Evolutionary conservation across 2,888 invertebrate genomes (phyloP), one percentile per base, ranked within the genome.

Genomic region (Drosophila setosimentum): DNA sequence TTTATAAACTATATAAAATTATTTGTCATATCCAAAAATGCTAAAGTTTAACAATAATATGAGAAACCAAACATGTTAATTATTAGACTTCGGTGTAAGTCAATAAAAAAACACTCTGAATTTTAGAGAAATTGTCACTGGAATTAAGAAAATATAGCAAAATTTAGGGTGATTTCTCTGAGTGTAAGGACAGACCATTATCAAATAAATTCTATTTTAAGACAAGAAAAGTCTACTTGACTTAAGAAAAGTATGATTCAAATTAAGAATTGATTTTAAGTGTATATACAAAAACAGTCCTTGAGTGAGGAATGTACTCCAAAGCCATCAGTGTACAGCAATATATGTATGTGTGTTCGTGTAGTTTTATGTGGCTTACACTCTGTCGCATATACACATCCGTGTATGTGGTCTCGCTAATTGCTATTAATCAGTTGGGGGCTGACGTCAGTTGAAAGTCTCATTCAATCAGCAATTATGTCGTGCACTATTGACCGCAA

Each of bases 401-500:
- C 27, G 10, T 64, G 10, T 55, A 50, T 40, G 27, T 57, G 60
- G 35, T 51, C 55, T n/a, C 64, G 48, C 86, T 88, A 83, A 83
- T 88, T 83, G 82, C n/a, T 61, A 83, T 80, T 80, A 80, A 80
- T 80, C 88, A 89, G 78, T 68, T 67, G 65, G 54, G 48, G 35
- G 76, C 80, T 80, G 80, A 79, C 83, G 81, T 83, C 83, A 81
- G 76, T 45, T 80, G 87, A 90, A 75, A 80, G 76, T 69, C 77
- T 67, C 82, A 68, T 72, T 86, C 63, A 81, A 78, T 76, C 76
- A 68, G 66, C 73, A 81, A 90, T 83, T 89, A 81, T 83, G 76
- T 59, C 70, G 65, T 90, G 86, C 84, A 71, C 89, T 80, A 72
- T 81, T 81, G 88, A 80, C 86, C 86, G 59, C 86, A 82, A 40